Evolutionary conservation across 2,113 vertebrate species (phyloP), one percentile per base, ranked within the genome.

Genomic region (Proteles cristata): DNA sequence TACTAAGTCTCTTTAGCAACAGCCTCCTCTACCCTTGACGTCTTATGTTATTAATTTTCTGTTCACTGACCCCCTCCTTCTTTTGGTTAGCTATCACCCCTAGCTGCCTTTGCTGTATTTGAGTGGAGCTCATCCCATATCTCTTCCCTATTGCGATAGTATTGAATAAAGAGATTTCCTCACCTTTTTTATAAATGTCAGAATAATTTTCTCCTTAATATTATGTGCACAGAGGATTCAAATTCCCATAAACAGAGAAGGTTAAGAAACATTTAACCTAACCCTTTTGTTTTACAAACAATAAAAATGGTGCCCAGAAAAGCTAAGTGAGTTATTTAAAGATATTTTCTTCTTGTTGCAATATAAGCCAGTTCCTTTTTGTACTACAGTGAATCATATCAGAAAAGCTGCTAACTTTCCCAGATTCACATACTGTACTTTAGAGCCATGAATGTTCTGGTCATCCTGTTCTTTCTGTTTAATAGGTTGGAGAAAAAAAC

Each of bases 371-470:
- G 69, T 81, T 83, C 53, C 10, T 90, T 85, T 88, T 94, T 68
- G 35, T 95, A 48, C 25, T 50, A 39, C 63, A 69, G 61, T 84
- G 90, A 88, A 61, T 97, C 71, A 94, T 88, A 94, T 73, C 88
- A 84, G 94, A 76, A 94, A 89, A 95, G 45, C 45, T 65, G 79
- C 83, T 91, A 86, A 71, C 77, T 97, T 94, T 92, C 93, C 80
- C 45, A 94, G 93, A 79, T 91, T 69, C 92, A 77, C 10, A 1
- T 55, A 25, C 45, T 83, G 61, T 94, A 86, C 90, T 97, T 96
- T 77, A 94, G 97, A 96, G 45, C 50, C 61, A 48, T 45, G 66
- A 90, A 79, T 85, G 81, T 97, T 97, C 85, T 39, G 91, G 82
- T 96, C 88, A 82, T 88, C 26, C 17, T 85, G 66, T 88, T 91